Conservation (phyloP, 2,113 vertebrate species). For the Channa maculata region DNA sequence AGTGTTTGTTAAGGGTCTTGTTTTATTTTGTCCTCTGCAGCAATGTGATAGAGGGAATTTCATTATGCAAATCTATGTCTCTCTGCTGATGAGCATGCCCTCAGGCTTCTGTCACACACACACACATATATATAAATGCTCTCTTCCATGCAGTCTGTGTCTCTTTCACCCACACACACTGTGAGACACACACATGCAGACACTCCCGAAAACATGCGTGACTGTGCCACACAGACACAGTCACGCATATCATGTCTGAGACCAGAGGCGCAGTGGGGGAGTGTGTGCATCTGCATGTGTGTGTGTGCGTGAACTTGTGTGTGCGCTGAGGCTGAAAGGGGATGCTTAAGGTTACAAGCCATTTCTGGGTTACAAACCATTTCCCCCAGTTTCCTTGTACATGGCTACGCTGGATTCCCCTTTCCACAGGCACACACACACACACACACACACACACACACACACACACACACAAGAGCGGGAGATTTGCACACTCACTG, state of each 20-base stretch:
- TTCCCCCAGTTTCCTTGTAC: conserved; percentile 29
- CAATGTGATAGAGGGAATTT: conserved; percentile 72
- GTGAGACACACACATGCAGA: conserved; percentile 51
- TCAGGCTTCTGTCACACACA: conserved; percentile 63
- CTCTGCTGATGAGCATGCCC: conserved; percentile 77
- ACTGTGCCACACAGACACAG: conserved; percentile 57
- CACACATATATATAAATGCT: conserved; percentile 54
- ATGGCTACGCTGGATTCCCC: conserved; percentile 1
- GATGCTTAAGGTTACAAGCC: conserved; percentile 58
- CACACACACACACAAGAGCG: not conserved
- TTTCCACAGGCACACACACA: not conserved
- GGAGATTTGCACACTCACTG: not conserved
- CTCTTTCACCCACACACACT: conserved; percentile 34
- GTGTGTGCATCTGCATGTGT: conserved; percentile 11
- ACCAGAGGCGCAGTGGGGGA: conserved; percentile 41
- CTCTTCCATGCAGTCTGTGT: conserved; percentile 42
- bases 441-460: conserved; percentile 3
- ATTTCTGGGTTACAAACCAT: conserved; percentile 49
- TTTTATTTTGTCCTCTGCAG: conserved; percentile 74
- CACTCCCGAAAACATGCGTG: conserved; percentile 66
- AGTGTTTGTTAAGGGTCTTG: conserved; percentile 72
- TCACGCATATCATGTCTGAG: conserved; percentile 74
- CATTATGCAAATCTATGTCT: conserved; percentile 78
- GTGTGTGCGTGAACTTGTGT: not conserved
- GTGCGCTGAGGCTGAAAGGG: conserved; percentile 28